These are phyloP conservation scores for Sarotherodon lohbergeri DNA, from an alignment of 2,113 vertebrate species.

Conservation along the genomic window DNA sequence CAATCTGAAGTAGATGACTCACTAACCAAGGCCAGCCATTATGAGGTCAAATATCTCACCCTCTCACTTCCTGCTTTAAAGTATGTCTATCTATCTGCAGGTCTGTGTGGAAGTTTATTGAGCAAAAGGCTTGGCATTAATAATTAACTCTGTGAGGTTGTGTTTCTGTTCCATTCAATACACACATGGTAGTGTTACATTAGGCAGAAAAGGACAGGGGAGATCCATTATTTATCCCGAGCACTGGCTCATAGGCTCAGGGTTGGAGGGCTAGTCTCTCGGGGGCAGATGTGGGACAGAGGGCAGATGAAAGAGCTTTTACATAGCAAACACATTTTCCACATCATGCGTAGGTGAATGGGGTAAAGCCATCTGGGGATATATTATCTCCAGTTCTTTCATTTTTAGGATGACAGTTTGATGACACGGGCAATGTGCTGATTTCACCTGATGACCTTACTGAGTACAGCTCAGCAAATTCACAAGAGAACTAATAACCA, in stretches of 20 bases:
- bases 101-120: background rate
- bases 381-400: constrained; percentile 8
- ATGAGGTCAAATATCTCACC: background rate
- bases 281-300: background rate
- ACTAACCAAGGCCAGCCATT: background rate
- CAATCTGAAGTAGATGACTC: background rate
- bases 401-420: background rate
- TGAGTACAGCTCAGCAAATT: constrained; percentile 17
- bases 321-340: background rate
- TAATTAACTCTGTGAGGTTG: constrained; percentile 20
- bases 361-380: background rate
- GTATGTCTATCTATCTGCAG: background rate
- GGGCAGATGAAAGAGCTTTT: background rate
- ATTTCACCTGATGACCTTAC: constrained; percentile 12
- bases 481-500: background rate
- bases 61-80: background rate
- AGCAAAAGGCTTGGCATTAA: background rate
- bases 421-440: constrained; percentile 12
- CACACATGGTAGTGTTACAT: background rate
- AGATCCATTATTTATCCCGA: constrained; percentile 40
- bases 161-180: background rate
- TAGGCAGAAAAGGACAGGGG: background rate
- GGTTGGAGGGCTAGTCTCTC: constrained; percentile 13
- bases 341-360: background rate
- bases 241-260: constrained; percentile 17